Evolutionary conservation across 2,797 vertebrate genomes (phyloP), one percentile per base, ranked within the genome.

Genomic region (Lithobates pipiens): DNA sequence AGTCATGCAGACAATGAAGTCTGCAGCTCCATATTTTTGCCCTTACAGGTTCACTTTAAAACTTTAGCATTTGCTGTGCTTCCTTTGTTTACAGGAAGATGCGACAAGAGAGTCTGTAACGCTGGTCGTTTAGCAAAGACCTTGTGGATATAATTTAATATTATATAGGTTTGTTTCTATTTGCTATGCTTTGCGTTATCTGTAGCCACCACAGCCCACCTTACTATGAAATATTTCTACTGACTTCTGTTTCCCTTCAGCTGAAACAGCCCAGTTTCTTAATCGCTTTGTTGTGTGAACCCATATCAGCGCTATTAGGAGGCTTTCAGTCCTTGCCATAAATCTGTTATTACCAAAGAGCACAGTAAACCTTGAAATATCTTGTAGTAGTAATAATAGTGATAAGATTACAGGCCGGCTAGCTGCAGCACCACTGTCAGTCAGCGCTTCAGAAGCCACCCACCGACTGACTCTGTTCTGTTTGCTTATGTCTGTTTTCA

Each of bases 381-480:
- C 76, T 67, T 74, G 29, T 68, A 76, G 34, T 76, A 34, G 21
- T 68, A 76, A 81, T 86, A 82, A 82, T 81, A 73, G 50, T 81
- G 80, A 82, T 82, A 82, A 82, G 70, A 82, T 82, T 74, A 73
- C 50, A 36, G 46, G 10, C 10, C 2, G 34, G 46, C 36, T 70
- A 27, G 79, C 79, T 71, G 78, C 63, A 67, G 61, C 63, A 42
- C 88, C 83, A 65, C 77, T 90, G 89, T 90, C 90, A 88, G 87
- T 88, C 89, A 80, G 87, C 86, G 86, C 89, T 78, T 90, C 89
- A 90, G 89, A 93, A 91, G 88, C 91, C 93, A 91, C 91, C 90
- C 91, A 90, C 89, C 76, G 88, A 85, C 89, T 85, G 87, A 32
- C 76, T 57, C 23, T 71, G 67, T 67, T 25, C 3, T 67, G 90